These are phyloP conservation scores for Akabosia matsudoensis DNA, from an alignment of 1,140 invertebrate genomes.

Conservation along the genomic window DNA sequence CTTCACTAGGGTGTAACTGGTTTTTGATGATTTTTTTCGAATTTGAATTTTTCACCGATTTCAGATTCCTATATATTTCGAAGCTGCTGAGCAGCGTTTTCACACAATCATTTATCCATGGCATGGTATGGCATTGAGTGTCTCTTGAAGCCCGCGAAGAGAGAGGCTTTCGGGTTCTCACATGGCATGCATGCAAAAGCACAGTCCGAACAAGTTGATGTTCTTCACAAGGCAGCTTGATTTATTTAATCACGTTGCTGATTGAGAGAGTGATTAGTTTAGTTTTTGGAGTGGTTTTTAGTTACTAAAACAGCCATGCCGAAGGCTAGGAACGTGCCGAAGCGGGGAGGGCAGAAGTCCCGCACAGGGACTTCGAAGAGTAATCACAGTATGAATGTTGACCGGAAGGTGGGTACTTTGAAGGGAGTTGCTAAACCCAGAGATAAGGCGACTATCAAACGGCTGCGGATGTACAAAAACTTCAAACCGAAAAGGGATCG, in stretches of 20 bases:
- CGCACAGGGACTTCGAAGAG: not conserved
- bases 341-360: constrained; percentile 21
- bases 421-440: constrained; percentile 80
- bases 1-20: too few species aligned
- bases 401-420: constrained; percentile 68
- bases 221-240: too few species aligned
- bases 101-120: too few species aligned
- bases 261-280: too few species aligned
- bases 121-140: too few species aligned
- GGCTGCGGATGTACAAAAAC: constrained; percentile 96
- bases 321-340: not conserved
- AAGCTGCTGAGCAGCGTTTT: too few species aligned
- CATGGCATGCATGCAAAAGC: too few species aligned
- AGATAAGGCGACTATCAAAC: constrained; percentile 89
- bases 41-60: not conserved
- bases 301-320: not conserved
- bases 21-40: not conserved
- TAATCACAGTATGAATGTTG: constrained; percentile 84
- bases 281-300: not conserved
- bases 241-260: too few species aligned
- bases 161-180: too few species aligned
- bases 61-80: too few species aligned
- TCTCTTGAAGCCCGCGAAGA: too few species aligned
- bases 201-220: too few species aligned
- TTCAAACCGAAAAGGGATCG: constrained; percentile 90